Percentiles rank a stretch among this genome's conserved stretches.
phyloP scores from a whole-genome alignment of 2,113 vertebrate species.

The Rattus rattus region DNA sequence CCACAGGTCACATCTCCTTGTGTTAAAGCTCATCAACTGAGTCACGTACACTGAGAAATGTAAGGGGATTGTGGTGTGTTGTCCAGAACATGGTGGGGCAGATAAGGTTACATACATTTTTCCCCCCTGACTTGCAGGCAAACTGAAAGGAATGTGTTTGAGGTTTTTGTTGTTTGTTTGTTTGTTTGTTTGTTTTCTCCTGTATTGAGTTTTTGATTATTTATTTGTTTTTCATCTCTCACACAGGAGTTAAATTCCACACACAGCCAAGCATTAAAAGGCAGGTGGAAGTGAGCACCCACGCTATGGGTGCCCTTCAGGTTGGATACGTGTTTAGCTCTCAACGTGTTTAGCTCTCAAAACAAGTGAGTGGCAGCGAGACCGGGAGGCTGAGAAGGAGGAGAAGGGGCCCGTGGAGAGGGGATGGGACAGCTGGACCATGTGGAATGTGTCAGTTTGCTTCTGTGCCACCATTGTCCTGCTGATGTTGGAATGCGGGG shows the following conservation, averaged over 20 bases:
- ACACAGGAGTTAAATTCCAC: neutral
- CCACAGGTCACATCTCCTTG: neutral
- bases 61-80: neutral
- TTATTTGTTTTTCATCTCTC: neutral
- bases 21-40: slow-evolving; percentile 54
- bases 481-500: slow-evolving; percentile 61
- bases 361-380: neutral
- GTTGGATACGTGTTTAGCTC: neutral
- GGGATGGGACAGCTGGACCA: slow-evolving; percentile 49
- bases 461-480: slow-evolving; percentile 64
- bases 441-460: slow-evolving; percentile 64
- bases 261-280: neutral
- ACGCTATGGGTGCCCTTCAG: fast-evolving
- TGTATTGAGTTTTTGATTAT: neutral
- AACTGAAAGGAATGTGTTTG: neutral
- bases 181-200: neutral
- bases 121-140: neutral
- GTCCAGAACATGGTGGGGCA: neutral
- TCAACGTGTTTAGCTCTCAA: neutral
- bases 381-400: neutral
- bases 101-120: fast-evolving
- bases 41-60: neutral
- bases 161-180: neutral
- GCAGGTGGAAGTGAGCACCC: neutral
- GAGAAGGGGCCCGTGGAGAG: neutral